Conservation (phyloP, 2,797 vertebrate species). For the Adelosebastes latens region DNA sequence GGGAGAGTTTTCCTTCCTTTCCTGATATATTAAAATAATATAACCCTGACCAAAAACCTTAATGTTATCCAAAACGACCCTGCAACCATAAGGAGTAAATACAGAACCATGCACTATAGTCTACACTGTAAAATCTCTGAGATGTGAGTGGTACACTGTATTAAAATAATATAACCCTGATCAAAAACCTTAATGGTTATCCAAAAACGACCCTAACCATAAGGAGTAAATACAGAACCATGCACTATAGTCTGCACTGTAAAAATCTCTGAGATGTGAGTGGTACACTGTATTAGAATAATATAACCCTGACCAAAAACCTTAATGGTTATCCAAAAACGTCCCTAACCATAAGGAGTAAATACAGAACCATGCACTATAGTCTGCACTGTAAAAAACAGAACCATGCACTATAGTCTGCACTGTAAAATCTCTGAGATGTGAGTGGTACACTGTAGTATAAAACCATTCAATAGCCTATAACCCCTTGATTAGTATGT, state of each 20-base stretch:
- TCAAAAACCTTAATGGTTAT: background rate
- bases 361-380: too few relatives aligned
- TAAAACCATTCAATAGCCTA: constrained; percentile 71
- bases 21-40: background rate
- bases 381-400: too few relatives aligned
- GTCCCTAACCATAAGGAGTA: too few relatives aligned
- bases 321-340: too few relatives aligned
- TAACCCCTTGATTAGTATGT: constrained; percentile 66
- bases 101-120: background rate
- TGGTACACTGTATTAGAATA: too few relatives aligned
- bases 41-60: background rate
- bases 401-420: too few relatives aligned
- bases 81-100: background rate
- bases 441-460: constrained; percentile 54
- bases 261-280: background rate
- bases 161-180: background rate
- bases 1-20: background rate
- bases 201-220: background rate
- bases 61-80: background rate
- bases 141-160: background rate
- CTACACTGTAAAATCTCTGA: background rate
- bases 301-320: too few relatives aligned
- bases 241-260: background rate
- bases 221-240: background rate
- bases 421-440: too few relatives aligned